A percentile compares a stretch with the other conserved stretches of the same genome.
Evolutionary conservation across 2,113 vertebrate species (phyloP).

Genomic region (Heptranchias perlo): DNA sequence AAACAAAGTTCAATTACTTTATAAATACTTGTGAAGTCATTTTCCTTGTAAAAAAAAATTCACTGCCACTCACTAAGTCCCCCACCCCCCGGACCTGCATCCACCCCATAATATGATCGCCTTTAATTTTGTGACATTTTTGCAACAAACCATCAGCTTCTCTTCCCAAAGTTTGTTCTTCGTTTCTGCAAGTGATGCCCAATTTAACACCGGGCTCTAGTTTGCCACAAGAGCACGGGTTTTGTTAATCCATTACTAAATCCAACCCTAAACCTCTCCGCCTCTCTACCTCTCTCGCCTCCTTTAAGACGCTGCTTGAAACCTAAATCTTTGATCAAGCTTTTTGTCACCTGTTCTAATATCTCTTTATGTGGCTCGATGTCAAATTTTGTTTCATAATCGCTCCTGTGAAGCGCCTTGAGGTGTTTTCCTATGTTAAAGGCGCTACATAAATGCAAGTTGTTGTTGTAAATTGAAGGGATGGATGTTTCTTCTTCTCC

Average conservation of each 20-base stretch:
- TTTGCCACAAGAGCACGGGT: neutral
- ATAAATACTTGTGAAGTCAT: neutral
- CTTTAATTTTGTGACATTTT: neutral
- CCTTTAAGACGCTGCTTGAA: too few species aligned
- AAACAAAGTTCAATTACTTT: neutral
- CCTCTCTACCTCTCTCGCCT: too few species aligned
- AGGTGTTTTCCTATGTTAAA: too few species aligned
- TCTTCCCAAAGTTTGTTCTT: neutral
- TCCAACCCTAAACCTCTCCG: too few species aligned
- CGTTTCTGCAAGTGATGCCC: too few species aligned
- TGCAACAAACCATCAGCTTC: neutral
- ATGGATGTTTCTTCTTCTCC: neutral
- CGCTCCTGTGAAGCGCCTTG: too few species aligned
- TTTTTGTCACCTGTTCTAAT: too few species aligned
- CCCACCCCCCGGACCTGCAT: neutral
- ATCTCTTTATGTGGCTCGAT: too few species aligned
- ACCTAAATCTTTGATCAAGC: too few species aligned
- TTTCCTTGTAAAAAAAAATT: neutral
- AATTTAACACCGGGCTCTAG: neutral
- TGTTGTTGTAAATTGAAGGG: neutral
- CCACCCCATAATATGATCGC: neutral
- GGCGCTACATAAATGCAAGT: too few species aligned
- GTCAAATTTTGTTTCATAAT: too few species aligned
- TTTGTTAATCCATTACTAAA: neutral
- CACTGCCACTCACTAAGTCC: neutral